Evolutionary conservation across 2,888 invertebrate genomes (phyloP).

Genomic region (Amiota minor): DNA sequence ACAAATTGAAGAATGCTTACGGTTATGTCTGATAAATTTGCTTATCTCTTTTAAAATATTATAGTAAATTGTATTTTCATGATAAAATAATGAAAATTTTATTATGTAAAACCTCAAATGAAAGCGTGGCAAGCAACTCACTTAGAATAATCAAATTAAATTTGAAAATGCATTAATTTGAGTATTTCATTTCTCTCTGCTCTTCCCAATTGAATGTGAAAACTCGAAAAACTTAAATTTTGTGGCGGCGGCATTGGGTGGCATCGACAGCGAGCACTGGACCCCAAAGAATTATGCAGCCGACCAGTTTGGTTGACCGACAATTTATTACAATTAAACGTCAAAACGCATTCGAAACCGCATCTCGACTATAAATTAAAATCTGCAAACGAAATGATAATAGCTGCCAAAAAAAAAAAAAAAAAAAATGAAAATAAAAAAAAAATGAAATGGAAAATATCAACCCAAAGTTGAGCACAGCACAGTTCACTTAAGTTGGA

Average conservation of each 20-base stretch:
- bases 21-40: too few relatives aligned
- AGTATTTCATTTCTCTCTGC: too few relatives aligned
- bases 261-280: not conserved
- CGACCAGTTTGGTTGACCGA: constrained; percentile 53
- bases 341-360: constrained; percentile 63
- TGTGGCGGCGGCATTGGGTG: not conserved
- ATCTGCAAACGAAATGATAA: constrained; percentile 63
- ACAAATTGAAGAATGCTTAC: too few relatives aligned
- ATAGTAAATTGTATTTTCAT: too few relatives aligned
- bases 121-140: too few relatives aligned
- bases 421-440: not conserved
- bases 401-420: constrained; percentile 38
- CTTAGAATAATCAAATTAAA: too few relatives aligned
- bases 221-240: constrained; percentile 2
- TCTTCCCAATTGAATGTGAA: too few relatives aligned
- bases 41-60: too few relatives aligned
- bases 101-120: too few relatives aligned
- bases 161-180: too few relatives aligned
- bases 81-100: too few relatives aligned
- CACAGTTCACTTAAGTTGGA: not conserved
- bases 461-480: not conserved
- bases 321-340: constrained; percentile 66
- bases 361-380: constrained; percentile 59
- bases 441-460: not conserved
- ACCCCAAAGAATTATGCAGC: constrained; percentile 37